Percentiles rank a stretch among this genome's conserved stretches.
These are phyloP conservation scores for Diaprepes abbreviatus DNA, from an alignment of 2,888 invertebrate species.

Conservation along the genomic window DNA sequence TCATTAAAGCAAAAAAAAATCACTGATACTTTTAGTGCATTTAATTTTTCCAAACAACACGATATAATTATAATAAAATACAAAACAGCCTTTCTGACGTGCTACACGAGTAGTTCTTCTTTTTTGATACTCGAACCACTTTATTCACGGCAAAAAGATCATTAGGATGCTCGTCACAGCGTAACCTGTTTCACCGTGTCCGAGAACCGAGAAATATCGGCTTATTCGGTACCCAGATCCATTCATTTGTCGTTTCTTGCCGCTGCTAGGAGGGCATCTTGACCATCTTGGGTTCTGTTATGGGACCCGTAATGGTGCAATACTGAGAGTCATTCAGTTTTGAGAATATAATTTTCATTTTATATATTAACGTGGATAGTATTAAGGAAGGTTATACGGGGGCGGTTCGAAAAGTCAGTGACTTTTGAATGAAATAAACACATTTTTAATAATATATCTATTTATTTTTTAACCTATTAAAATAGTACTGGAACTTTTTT, in stretches of 20 bases:
- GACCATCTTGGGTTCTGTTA: background rate
- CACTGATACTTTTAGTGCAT: too few species aligned
- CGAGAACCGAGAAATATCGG: conserved; percentile 20
- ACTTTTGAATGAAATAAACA: too few species aligned
- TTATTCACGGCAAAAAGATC: conserved; percentile 15
- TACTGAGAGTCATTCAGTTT: background rate
- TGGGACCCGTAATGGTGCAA: background rate
- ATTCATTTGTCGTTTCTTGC: conserved; percentile 18
- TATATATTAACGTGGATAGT: background rate
- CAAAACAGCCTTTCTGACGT: background rate
- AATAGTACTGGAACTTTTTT: too few species aligned
- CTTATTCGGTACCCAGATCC: conserved; percentile 8
- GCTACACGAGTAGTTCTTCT: background rate
- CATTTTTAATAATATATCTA: too few species aligned
- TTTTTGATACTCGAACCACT: background rate
- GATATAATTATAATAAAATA: too few species aligned
- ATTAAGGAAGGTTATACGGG: too few species aligned
- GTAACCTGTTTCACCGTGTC: conserved; percentile 19
- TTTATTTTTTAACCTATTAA: too few species aligned
- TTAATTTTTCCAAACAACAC: too few species aligned
- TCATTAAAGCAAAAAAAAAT: too few species aligned
- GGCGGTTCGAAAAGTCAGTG: too few species aligned
- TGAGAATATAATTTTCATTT: background rate
- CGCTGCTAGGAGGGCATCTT: conserved; percentile 5
- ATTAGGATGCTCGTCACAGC: conserved; percentile 7